A percentile compares a stretch with the other conserved stretches of the same genome.
Conservation (phyloP, 30 jellyfish, hydroid and myxozoan species). For the Catostylus mosaicus region DNA sequence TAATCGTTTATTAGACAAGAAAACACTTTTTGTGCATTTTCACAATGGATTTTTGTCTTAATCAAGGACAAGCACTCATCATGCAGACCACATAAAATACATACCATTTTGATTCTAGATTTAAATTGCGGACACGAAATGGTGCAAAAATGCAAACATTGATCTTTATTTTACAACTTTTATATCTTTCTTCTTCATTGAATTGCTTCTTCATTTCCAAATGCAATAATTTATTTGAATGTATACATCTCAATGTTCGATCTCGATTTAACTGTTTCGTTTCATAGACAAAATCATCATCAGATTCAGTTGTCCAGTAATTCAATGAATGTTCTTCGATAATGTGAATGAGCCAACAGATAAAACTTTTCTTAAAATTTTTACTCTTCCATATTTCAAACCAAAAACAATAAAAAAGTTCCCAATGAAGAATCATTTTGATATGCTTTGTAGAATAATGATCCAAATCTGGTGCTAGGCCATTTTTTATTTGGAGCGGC, state of each 20-base stretch:
- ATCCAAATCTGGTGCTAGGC: not conserved
- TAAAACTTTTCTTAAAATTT: constrained; percentile 22
- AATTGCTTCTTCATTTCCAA: not conserved
- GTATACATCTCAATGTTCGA: not conserved
- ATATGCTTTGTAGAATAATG: not conserved
- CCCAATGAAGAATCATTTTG: constrained; percentile 40
- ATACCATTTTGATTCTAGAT: not conserved
- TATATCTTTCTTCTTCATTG: not conserved
- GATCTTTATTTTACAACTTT: not conserved
- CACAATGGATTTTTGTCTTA: no score
- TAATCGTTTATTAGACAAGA: no score
- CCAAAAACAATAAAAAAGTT: constrained; percentile 37
- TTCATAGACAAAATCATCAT: no score
- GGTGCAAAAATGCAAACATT: not conserved
- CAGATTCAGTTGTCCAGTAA: no score
- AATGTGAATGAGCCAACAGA: constrained; percentile 47
- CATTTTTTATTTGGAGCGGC: no score
- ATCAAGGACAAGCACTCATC: no score
- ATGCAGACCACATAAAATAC: no score
- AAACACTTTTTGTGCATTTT: no score
- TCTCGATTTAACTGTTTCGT: no score
- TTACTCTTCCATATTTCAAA: constrained; percentile 25
- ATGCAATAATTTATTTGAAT: not conserved
- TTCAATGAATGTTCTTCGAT: no score
- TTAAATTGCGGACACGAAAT: not conserved